Evolutionary conservation across 2,113 vertebrate species (phyloP).

Genomic region (Columba janthina): DNA sequence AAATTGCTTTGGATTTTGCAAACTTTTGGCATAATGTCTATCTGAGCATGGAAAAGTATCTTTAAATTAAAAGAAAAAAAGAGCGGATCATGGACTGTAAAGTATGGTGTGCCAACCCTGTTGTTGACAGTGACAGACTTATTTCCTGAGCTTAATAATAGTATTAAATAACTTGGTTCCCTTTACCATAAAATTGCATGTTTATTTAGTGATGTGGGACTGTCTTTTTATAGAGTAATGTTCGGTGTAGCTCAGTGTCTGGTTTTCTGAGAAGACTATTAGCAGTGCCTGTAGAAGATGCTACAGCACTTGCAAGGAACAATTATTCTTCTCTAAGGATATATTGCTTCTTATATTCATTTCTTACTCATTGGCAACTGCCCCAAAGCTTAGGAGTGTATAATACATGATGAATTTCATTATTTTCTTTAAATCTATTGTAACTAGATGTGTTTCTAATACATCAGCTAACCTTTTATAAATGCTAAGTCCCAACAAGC

Average conservation of each 20-base stretch:
- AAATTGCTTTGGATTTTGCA: conserved; percentile 38
- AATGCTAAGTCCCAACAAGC: neutral
- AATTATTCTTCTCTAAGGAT: neutral
- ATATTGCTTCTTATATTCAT: neutral
- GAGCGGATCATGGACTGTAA: neutral
- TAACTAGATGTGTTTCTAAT: neutral
- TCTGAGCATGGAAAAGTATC: neutral
- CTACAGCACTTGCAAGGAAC: neutral
- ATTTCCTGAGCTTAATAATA: neutral
- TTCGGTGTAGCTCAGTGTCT: neutral
- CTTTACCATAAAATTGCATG: neutral
- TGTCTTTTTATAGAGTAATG: neutral
- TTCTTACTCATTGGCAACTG: neutral
- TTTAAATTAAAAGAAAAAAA: neutral
- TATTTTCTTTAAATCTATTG: neutral
- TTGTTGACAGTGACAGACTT: neutral
- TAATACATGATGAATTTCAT: neutral
- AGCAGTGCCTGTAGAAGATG: neutral
- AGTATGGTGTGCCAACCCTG: neutral
- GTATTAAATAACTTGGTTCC: neutral
- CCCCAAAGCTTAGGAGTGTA: neutral
- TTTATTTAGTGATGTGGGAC: neutral
- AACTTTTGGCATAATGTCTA: conserved; percentile 3
- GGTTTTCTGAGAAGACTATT: neutral
- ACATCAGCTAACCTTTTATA: neutral